A percentile compares a stretch with the other conserved stretches of the same genome.
These are phyloP conservation scores for Holacanthella duospinosa DNA, from an alignment of 2,888 invertebrate genomes.

Conservation along the genomic window DNA sequence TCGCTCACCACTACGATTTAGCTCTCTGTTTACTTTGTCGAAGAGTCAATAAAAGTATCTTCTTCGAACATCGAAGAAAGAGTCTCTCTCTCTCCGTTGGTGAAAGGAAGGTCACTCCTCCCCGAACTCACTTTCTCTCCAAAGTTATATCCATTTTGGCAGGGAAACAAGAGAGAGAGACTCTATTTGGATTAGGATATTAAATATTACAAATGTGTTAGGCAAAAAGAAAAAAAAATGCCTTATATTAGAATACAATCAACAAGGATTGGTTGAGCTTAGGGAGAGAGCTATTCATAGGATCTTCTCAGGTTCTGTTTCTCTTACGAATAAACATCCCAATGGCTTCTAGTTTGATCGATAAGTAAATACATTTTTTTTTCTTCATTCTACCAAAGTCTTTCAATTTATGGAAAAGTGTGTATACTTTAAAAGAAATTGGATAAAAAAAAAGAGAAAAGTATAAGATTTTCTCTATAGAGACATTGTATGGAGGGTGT, in stretches of 20 bases:
- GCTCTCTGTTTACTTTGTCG: background rate
- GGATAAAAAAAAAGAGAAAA: background rate
- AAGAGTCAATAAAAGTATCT: conserved; percentile 5
- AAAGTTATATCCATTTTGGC: background rate
- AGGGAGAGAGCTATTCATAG: background rate
- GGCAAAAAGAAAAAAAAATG: no score
- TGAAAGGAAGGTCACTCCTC: no score
- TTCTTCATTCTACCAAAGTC: background rate
- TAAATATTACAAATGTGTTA: background rate
- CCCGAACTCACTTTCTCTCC: background rate
- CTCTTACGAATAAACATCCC: no score
- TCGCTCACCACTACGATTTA: background rate
- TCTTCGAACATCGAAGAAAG: background rate
- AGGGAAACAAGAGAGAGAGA: background rate
- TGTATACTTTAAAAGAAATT: background rate
- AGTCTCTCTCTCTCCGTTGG: no score
- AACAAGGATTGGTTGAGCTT: background rate
- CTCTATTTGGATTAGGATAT: background rate
- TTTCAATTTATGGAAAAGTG: background rate
- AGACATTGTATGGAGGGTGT: background rate
- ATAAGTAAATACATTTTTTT: conserved; percentile 1
- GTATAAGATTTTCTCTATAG: background rate
- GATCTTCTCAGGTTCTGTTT: background rate
- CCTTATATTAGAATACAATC: background rate
- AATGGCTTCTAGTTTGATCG: background rate